phyloP scores from a whole-genome alignment of 2,113 vertebrate genomes.

The Entosphenus tridentatus region DNA sequence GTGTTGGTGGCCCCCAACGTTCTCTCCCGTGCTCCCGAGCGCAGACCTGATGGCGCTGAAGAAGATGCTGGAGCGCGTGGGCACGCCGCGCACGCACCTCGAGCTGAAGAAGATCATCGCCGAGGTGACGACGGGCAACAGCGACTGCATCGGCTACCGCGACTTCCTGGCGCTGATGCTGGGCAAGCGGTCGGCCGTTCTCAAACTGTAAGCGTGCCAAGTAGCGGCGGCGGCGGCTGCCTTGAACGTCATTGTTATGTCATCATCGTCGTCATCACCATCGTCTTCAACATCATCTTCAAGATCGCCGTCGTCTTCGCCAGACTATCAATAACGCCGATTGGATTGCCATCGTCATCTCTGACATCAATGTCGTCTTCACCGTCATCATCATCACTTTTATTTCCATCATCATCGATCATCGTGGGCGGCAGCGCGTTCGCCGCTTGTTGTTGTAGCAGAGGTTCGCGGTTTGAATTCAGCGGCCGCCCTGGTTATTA shows the following conservation, averaged over 20 bases:
- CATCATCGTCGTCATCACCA: no score
- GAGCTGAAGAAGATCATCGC: slow-evolving; percentile 95
- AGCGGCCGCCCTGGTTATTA: no score
- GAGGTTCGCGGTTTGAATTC: no score
- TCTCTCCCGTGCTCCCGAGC: background rate
- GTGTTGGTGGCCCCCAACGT: background rate
- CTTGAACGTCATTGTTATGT: background rate
- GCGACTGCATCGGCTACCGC: slow-evolving; percentile 71
- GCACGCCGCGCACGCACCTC: slow-evolving; percentile 74
- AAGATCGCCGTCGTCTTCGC: no score
- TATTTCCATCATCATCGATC: no score
- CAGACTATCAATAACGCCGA: background rate
- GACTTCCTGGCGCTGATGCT: slow-evolving; percentile 96
- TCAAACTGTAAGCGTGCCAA: slow-evolving; percentile 62
- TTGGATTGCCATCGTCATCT: background rate
- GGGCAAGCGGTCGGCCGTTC: slow-evolving; percentile 70
- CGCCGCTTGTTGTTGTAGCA: no score
- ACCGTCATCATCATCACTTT: background rate
- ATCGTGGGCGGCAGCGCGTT: no score
- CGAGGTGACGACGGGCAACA: slow-evolving; percentile 57
- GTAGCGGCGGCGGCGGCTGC: background rate
- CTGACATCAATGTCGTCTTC: background rate
- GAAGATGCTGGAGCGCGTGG: slow-evolving; percentile 93
- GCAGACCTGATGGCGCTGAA: slow-evolving; percentile 88
- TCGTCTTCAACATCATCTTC: no score